phyloP scores from a whole-genome alignment of 2,888 invertebrate species.

The Zhuqinia jingwanae region DNA sequence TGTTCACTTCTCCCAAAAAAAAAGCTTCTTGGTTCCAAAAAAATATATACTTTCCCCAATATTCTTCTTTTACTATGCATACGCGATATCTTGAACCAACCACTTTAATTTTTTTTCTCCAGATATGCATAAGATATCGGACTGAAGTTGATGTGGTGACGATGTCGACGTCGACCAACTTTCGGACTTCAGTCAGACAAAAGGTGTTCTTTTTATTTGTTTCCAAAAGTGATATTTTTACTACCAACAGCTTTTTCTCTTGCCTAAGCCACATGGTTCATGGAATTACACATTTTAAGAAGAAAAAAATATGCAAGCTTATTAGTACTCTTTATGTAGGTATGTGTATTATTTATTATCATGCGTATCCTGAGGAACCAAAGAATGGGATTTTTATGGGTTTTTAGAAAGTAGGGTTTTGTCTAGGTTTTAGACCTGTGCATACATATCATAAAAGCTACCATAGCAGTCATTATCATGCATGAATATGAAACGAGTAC shows the following conservation, averaged over 20 bases:
- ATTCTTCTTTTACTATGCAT: background rate
- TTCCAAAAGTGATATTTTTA: constrained; percentile 26
- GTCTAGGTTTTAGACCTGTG: too few species aligned
- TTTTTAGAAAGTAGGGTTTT: too few species aligned
- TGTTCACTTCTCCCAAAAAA: constrained; percentile 33
- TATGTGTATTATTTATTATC: background rate
- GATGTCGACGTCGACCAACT: constrained; percentile 34
- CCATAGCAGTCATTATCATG: background rate
- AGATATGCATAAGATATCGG: too few species aligned
- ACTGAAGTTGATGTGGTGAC: constrained; percentile 5
- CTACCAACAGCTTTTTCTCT: background rate
- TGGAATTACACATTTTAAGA: background rate
- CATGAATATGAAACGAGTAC: too few species aligned
- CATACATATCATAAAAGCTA: too few species aligned
- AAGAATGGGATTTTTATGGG: background rate
- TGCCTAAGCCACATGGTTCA: background rate
- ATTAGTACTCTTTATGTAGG: background rate
- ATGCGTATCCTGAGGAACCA: background rate
- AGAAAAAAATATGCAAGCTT: constrained; percentile 1
- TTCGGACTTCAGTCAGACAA: constrained; percentile 8
- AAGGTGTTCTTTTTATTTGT: background rate
- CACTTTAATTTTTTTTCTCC: background rate
- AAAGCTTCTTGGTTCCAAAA: constrained; percentile 16
- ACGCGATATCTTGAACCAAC: background rate
- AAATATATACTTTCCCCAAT: background rate